Base-by-base conservation (phyloP, 2,797 vertebrate genomes). In the Hypotaenidia philippensis region DNA sequence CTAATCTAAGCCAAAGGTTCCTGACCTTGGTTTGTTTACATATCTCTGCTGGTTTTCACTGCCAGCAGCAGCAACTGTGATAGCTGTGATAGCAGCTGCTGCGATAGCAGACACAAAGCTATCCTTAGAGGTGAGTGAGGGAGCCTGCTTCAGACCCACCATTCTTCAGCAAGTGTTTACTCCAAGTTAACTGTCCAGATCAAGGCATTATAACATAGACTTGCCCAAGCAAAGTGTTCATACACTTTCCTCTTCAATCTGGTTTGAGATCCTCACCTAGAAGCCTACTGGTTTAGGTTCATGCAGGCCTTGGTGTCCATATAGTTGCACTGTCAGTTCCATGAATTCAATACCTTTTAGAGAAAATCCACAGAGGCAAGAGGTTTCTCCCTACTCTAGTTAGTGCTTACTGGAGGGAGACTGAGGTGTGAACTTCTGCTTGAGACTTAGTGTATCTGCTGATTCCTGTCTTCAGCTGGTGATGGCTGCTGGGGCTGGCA, bases 171-270 rank as follows among this genome's bases (percentile, higher is more conserved):
- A 55, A 53, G 10, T 27, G 6, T 41, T 81, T 57, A 19, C 38
- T 79, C n/a, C 78, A 36, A 26, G 7, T 22, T 44, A 21, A 25
- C n/a, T 72, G 53, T 25, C 12, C 45, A 45, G 52, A n/a, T 31
- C 31, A 34, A 70, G 44, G 50, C 36, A 77, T 80, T 61, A 29
- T 2, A 1, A 19, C 0, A 0, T 45, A 25, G 1, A 1, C 27
- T 38, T 60, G n/a, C 34, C 22, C 15, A 11, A 36, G 47, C 14
- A 52, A 69, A 41, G 8, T 40, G 13, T 76, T 60, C 59, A 12
- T 25, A 31, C 5, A 0, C 31, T 53, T 9, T 56, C 22, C 23
- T 87, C 20, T 59, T 83, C 26, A 52, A 5, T 11, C 19, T 49
- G 17, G 22, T 80, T 38, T 52, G 60, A 88, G 32, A 20, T 86